Evolutionary conservation across 2,797 vertebrate species (phyloP), one percentile per base, ranked within the genome.

Genomic region (Macropodus opercularis): DNA sequence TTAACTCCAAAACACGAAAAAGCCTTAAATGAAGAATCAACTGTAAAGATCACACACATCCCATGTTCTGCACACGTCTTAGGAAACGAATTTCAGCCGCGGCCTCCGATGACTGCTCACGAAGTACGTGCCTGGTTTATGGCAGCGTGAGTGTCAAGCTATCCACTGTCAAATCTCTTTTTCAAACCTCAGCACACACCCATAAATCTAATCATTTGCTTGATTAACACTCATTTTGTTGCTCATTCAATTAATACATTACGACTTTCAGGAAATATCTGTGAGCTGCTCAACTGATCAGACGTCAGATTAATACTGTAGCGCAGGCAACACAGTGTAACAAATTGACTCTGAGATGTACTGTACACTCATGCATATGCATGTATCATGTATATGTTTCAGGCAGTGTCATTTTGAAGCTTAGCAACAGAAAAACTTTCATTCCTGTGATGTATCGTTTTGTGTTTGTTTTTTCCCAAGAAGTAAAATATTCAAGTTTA

Each of bases 81-180:
- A n/a, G n/a, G n/a, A n/a, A 42, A 0, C 8, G 19, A 34, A 51
- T 60, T 55, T 50, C 43, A 57, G 36, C 68, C 68, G 35, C 63
- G 64, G 34, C 66, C 40, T 75, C 44, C 22, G 17, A 32, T 72
- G 60, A 70, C 68, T 71, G 47, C 57, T 54, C 69, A 60, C 43
- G 51, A 51, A 56, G 64, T 62, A 64, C 63, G 38, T 80, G 42
- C 65, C 48, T 23, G 59, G 3, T 34, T 69, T 26, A 4, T 26
- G 11, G 50, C 27, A 31, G 48, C 48, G 5, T 12, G 29, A 35
- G 23, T 22, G 23, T 34, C 24, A 49, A 50, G 39, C 53, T 57
- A 67, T 79, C 77, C 24, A 56, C 38, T 6, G 31, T 29, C 19
- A 57, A 36, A 66, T 66, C 23, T 63, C 22, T 71, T 23, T 42